Evolutionary conservation across 1,140 invertebrate genomes (phyloP).

Genomic region (Oncopodura yosiiana): DNA sequence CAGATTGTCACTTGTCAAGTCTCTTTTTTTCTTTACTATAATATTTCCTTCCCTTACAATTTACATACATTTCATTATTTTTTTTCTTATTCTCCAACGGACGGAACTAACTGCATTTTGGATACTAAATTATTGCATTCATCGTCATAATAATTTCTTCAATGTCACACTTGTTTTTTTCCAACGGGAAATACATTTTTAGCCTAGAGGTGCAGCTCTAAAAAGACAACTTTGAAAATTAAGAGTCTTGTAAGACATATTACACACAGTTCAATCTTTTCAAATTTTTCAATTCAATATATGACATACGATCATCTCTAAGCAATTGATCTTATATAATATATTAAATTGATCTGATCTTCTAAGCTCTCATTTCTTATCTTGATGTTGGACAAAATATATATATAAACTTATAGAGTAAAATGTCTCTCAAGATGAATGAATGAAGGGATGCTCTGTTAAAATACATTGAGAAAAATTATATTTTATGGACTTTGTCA

Average conservation of each 20-base stretch:
- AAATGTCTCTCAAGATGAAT: background rate
- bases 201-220: no score
- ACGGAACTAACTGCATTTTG: background rate
- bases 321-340: no score
- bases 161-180: background rate
- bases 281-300: no score
- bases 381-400: no score
- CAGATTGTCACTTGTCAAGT: conserved; percentile 27
- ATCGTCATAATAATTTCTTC: background rate
- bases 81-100: background rate
- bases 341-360: no score
- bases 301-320: no score
- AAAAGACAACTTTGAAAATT: no score
- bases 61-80: background rate
- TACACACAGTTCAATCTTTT: no score
- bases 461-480: background rate
- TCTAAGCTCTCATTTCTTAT: no score
- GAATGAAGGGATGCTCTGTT: background rate
- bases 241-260: no score
- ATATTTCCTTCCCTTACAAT: background rate
- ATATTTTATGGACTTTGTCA: background rate
- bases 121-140: background rate
- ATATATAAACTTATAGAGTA: background rate
- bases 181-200: background rate
- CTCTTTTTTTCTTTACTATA: no score